Evolutionary conservation across 2,888 invertebrate genomes (phyloP), one percentile per base, ranked within the genome.

Genomic region (Agonopterix alstromeriana): DNA sequence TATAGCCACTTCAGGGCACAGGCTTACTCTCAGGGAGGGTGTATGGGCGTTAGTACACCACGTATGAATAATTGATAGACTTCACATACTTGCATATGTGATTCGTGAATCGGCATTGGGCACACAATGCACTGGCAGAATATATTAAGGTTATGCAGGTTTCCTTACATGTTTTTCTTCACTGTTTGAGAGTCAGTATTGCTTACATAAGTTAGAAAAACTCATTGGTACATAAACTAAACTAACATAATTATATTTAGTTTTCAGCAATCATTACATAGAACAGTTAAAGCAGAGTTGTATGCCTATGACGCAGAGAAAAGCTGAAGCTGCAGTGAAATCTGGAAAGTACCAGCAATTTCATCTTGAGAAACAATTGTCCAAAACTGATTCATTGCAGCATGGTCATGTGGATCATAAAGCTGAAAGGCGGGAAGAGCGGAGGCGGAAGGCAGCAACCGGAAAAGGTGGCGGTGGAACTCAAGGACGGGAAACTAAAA

Each of bases 401-500:
- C 75, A 67, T 10, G 54, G 63, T 8, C 73, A 82, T 70, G 60
- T 85, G 27, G 91, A 91, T 49, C 78, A 79, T 44, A 91, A 93
- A 82, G 82, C 91, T 41, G 95, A 95, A 63, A 93, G 93, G 65
- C 93, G 96, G 53, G 97, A 98, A 48, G 97, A 98, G 64, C 90
- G 98, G 9, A 91, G 97, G 51, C 95, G 95, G 70, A 97, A 97
- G 74, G 97, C 97, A 1, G 86, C 94, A 4, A 92, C 93, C 27
- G 97, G 97, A 1, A 98, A 97, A 89, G 93, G 93, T 45, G 98
- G 98, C 10, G 97, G 98, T 10, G 98, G 98, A 1, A 92, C 94
- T 9, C 98, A 98, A 77, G 98, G 98, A 0, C 90, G 98, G 40
- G 98, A 98, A 89, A 97, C 97, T 0, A 98, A 97, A 89, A 98